Evolutionary conservation across 1,140 invertebrate species (phyloP), one percentile per base, ranked within the genome.

Genomic region (Bombus vancouverensis): DNA sequence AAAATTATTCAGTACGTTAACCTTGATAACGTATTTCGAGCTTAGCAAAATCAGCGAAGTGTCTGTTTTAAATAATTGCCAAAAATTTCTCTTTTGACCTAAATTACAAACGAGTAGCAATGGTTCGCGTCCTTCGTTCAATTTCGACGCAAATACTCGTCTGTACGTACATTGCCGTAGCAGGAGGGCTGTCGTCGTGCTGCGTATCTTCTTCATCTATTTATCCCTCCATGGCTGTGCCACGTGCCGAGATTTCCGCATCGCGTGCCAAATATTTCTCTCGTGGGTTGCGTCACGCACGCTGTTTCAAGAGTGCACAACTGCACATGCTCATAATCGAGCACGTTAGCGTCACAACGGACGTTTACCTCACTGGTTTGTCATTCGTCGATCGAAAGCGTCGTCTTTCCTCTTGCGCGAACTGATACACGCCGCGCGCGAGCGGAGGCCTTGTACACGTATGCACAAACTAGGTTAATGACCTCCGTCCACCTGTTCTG

Each of bases 401-500:
- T n/a, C 65, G 47, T 44, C 34, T 83, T 75, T 37, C 80, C 70
- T 71, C n/a, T 6, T 3, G 5, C 32, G 84, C 74, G 18, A 22
- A 2, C 28, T 2, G 9, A 18, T 47, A 66, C 76, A 68, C 85
- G n/a, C 37, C 68, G 57, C 75, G 77, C 34, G 44, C 53, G 74
- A 65, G 59, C 42, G 12, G 1, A 78, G 68, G 77, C 68, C 62
- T 88, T 82, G 39, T 53, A 73, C 74, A 89, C 83, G 78, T 53
- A 25, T 82, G 87, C 76, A 77, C 71, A 62, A 89, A 87, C 75
- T 80, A 59, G 88, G 88, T 87, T 88, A 73, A 87, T 89, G 85
- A 81, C 88, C 83, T 87, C 84, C 88, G 84, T 88, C 88, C 88
- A 90, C 76, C 88, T 89, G 88, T 76, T 18, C 68, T 39, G 66